Evolutionary conservation across 2,113 vertebrate species (phyloP).

Genomic region (Chlorocebus sabaeus): DNA sequence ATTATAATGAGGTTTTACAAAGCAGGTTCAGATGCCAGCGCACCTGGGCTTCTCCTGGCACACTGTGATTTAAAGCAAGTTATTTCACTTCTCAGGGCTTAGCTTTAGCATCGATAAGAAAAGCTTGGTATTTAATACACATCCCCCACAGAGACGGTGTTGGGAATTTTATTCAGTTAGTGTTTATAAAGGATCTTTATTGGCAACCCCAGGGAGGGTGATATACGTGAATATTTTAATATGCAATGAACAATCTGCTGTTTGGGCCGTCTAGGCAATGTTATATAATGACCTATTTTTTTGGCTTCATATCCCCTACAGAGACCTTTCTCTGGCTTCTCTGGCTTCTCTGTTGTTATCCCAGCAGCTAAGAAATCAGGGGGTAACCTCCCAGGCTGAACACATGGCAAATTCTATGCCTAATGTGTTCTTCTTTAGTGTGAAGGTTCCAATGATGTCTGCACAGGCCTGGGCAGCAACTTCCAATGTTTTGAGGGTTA

Average conservation of each 20-base stretch:
- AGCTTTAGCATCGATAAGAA: constrained; percentile 47
- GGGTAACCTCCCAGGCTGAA: neutral
- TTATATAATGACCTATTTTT: neutral
- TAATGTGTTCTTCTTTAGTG: neutral
- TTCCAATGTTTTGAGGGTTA: neutral
- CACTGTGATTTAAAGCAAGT: neutral
- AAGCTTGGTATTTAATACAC: constrained; percentile 21
- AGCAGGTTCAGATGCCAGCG: constrained; percentile 2
- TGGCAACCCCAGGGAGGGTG: neutral
- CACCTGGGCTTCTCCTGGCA: constrained; percentile 46
- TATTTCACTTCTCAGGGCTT: constrained; percentile 44
- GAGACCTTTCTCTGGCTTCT: constrained; percentile 25
- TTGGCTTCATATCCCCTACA: neutral
- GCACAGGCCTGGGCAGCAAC: neutral
- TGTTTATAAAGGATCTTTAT: constrained; percentile 44
- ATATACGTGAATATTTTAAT: constrained; percentile 3
- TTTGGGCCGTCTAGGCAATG: neutral
- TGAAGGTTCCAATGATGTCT: neutral
- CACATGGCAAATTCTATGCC: neutral
- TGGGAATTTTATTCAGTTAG: constrained; percentile 9
- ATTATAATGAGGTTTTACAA: constrained; percentile 51
- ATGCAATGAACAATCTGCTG: neutral
- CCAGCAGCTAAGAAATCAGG: neutral
- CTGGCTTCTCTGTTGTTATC: neutral
- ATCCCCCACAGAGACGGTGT: neutral